phyloP scores from a whole-genome alignment of 1,140 invertebrate genomes.

The Euborellia annulipes region DNA sequence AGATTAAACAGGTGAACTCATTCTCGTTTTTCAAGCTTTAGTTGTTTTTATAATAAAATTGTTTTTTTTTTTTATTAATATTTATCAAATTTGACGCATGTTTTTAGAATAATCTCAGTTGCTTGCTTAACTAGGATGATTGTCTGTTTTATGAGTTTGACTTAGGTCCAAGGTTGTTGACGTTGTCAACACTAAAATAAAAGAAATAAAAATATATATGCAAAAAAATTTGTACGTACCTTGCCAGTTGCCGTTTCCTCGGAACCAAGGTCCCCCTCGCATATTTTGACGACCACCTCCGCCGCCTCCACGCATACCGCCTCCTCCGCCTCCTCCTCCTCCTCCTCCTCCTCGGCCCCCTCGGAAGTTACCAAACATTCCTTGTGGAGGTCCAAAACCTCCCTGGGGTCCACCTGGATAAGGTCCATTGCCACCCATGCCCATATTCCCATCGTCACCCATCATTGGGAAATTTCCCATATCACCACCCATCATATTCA shows the following conservation, averaged over 20 bases:
- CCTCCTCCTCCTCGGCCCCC: constrained; percentile 29
- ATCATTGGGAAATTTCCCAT: constrained; percentile 28
- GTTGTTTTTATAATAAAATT: too few species aligned
- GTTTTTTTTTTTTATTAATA: too few species aligned
- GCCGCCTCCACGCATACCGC: constrained; percentile 27
- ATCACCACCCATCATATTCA: constrained; percentile 18
- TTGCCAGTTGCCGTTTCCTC: constrained; percentile 3
- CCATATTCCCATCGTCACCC: constrained; percentile 20
- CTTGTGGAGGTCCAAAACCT: constrained; percentile 20
- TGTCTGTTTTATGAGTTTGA: too few species aligned
- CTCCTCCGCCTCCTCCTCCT: constrained; percentile 28
- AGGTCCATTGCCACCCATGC: constrained; percentile 12
- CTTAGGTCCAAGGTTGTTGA: too few species aligned
- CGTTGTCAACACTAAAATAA: too few species aligned
- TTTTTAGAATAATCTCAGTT: too few species aligned
- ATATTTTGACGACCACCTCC: constrained; percentile 30
- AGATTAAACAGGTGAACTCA: too few species aligned
- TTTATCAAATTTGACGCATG: too few species aligned
- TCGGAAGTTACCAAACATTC: constrained; percentile 32
- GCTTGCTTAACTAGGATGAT: too few species aligned
- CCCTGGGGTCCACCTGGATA: constrained; percentile 27
- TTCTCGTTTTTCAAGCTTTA: too few species aligned
- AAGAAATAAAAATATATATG: too few species aligned
- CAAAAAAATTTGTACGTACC: neutral
- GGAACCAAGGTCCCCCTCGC: constrained; percentile 16